These are phyloP conservation scores for Strongylocentrotus purpuratus DNA, from an alignment of 35 echinoderm and acorn worm genomes.

Conservation along the genomic window DNA sequence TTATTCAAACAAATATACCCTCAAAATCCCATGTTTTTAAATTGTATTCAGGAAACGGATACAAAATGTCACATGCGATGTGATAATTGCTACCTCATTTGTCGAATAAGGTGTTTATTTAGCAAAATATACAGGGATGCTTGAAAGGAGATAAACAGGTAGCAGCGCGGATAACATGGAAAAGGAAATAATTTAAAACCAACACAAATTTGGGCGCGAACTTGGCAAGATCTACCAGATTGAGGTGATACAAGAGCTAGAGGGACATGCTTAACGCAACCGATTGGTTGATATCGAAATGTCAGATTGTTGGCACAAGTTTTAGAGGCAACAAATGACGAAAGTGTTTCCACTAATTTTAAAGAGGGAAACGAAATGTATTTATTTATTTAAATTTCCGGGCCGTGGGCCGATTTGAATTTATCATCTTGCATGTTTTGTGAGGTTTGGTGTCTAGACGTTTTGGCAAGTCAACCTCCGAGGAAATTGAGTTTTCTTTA, in stretches of 20 bases:
- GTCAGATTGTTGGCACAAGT: not conserved
- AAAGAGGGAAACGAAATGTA: not conserved
- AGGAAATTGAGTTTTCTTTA: constrained; percentile 1
- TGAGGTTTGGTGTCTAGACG: not conserved
- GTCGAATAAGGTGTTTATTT: not conserved
- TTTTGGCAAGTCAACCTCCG: not conserved
- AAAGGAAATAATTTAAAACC: constrained; percentile 7
- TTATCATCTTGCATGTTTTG: not conserved
- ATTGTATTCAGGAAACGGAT: not conserved
- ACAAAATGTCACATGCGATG: not conserved
- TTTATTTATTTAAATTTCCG: not conserved
- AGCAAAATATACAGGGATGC: not conserved
- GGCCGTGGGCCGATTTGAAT: not conserved
- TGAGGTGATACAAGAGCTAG: not conserved
- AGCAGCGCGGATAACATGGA: constrained; percentile 12
- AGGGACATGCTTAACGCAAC: not conserved
- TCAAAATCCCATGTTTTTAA: not conserved
- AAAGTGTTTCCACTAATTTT: not conserved
- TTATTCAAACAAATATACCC: not conserved
- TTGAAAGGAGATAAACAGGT: not conserved
- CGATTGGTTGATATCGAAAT: not conserved
- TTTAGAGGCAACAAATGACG: not conserved
- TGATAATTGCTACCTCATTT: not conserved
- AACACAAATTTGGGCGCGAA: not conserved
- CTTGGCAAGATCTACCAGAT: not conserved